Conservation (phyloP, 2,113 vertebrate genomes). For the Pungitius pungitius region DNA sequence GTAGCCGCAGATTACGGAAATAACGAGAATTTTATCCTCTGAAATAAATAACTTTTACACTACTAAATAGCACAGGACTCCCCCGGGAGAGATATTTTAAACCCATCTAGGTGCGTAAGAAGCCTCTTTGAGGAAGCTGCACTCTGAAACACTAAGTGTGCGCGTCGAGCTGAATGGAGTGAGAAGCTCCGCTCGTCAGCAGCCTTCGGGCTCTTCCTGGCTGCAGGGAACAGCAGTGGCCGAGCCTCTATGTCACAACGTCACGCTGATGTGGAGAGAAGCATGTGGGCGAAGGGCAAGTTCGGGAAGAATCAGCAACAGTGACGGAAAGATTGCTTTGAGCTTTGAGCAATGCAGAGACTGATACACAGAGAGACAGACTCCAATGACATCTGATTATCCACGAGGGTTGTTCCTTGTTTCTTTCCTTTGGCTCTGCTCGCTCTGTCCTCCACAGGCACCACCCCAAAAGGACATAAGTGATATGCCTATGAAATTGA, state of each 20-base stretch:
- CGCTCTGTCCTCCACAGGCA: conserved; percentile 14
- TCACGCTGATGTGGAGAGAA: conserved; percentile 58
- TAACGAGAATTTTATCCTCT: conserved; percentile 13
- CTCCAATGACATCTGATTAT: conserved; percentile 31
- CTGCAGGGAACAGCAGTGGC: conserved; percentile 29
- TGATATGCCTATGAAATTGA: conserved; percentile 28
- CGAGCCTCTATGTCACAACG: background rate
- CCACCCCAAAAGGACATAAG: conserved; percentile 60
- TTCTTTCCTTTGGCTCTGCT: conserved; percentile 19
- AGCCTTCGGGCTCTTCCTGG: conserved; percentile 29
- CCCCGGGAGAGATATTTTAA: background rate
- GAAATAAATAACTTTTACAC: conserved; percentile 4
- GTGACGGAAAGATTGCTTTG: conserved; percentile 13
- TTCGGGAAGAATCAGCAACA: conserved; percentile 23
- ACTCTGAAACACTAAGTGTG: conserved; percentile 10
- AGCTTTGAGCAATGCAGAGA: conserved; percentile 22
- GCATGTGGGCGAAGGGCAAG: conserved; percentile 50
- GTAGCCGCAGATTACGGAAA: background rate
- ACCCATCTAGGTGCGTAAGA: conserved; percentile 15
- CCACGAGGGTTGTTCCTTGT: conserved; percentile 3
- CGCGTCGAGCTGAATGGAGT: conserved; percentile 25
- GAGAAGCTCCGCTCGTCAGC: conserved; percentile 26
- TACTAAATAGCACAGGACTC: background rate
- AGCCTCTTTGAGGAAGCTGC: conserved; percentile 24
- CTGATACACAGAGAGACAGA: conserved; percentile 10